phyloP scores from a whole-genome alignment of 2,113 vertebrate genomes.

The Larimichthys crocea region DNA sequence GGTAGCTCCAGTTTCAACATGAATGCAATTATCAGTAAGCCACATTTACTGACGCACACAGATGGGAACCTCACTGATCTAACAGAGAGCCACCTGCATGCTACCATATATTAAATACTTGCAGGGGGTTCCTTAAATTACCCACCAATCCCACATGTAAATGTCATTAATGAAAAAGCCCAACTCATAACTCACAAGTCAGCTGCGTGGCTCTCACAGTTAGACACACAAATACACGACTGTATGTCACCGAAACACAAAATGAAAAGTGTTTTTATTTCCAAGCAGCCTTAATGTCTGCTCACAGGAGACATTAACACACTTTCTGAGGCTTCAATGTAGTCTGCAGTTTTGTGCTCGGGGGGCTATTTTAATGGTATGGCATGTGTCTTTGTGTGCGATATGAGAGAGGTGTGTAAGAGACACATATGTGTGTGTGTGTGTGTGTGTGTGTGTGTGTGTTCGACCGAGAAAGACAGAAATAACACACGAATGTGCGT shows the following conservation, averaged over 20 bases:
- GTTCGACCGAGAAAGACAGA: slow-evolving; percentile 10
- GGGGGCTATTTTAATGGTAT: not conserved
- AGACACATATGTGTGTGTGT: slow-evolving; percentile 10
- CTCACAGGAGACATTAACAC: not conserved
- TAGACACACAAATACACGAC: not conserved
- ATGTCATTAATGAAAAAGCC: not conserved
- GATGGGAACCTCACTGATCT: slow-evolving; percentile 25
- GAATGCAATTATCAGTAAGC: slow-evolving; percentile 59
- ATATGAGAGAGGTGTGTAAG: slow-evolving; percentile 11
- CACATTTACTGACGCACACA: slow-evolving; percentile 41
- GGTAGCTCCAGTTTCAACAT: slow-evolving; percentile 46
- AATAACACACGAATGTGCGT: slow-evolving; percentile 33
- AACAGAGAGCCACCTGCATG: slow-evolving; percentile 35
- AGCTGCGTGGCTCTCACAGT: not conserved
- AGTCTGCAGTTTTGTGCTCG: slow-evolving; percentile 2
- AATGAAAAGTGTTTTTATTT: too few species aligned
- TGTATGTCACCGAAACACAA: too few species aligned
- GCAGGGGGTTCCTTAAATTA: slow-evolving; percentile 2
- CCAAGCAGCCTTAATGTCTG: not conserved
- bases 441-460: slow-evolving; percentile 4
- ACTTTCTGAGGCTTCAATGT: not conserved
- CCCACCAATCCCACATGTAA: not conserved
- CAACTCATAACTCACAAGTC: not conserved
- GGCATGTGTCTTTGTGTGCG: slow-evolving; percentile 20
- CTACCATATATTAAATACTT: slow-evolving; percentile 5